These are phyloP conservation scores for Nomada ruficornis DNA, from an alignment of 2,888 invertebrate species.

Conservation along the genomic window DNA sequence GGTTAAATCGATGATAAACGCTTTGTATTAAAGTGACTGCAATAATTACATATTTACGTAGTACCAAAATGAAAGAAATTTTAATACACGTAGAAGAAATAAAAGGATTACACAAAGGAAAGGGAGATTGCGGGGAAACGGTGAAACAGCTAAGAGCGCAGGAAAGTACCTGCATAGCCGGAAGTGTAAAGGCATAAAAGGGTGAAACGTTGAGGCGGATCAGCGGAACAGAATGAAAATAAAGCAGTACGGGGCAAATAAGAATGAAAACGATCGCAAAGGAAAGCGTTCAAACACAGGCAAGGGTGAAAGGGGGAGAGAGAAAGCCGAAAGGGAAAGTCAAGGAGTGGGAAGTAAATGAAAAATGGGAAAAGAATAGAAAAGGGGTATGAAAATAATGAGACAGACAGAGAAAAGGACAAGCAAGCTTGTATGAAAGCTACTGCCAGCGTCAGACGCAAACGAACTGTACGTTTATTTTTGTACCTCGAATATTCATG, in stretches of 20 bases:
- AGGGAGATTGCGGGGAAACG: background rate
- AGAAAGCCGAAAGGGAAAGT: slow-evolving; percentile 16
- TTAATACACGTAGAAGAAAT: background rate
- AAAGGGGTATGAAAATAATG: slow-evolving; percentile 28
- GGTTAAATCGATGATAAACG: too few species aligned
- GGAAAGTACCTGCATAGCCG: background rate
- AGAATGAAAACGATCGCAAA: slow-evolving; percentile 13
- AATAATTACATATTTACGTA: too few species aligned
- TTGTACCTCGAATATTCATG: slow-evolving; percentile 10
- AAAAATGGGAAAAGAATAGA: background rate
- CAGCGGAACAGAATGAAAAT: slow-evolving; percentile 15
- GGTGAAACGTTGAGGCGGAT: background rate
- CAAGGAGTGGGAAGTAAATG: slow-evolving; percentile 9
- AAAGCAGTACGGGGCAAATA: slow-evolving; percentile 12
- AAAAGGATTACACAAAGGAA: background rate
- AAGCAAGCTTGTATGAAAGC: slow-evolving; percentile 24
- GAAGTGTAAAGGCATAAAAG: background rate
- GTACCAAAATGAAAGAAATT: too few species aligned
- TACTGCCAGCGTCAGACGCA: slow-evolving; percentile 4
- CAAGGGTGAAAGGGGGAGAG: background rate
- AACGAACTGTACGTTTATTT: slow-evolving; percentile 8
- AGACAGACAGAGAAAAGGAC: slow-evolving; percentile 15
- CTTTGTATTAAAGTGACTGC: too few species aligned
- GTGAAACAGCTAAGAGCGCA: background rate
- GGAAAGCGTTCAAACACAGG: slow-evolving; percentile 1